Conservation (phyloP, 2,113 vertebrate species). For the Pygoscelis antarcticus region DNA sequence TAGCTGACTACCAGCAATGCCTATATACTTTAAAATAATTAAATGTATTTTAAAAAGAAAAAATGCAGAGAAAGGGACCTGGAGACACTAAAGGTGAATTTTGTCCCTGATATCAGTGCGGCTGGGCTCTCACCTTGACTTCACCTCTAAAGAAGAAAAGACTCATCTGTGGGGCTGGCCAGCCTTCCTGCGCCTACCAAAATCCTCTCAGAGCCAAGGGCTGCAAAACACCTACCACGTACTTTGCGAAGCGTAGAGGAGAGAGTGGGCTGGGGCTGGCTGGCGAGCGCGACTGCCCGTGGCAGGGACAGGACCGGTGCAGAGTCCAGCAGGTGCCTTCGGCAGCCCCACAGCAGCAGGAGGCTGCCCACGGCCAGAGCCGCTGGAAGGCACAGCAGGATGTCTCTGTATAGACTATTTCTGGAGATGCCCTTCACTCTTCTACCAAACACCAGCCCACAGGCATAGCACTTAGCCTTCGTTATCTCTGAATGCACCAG, state of each 20-base stretch:
- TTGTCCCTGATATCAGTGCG: fast-evolving
- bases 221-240: neutral
- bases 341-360: neutral
- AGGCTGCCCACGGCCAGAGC: fast-evolving
- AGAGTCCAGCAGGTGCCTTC: neutral
- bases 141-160: neutral
- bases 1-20: neutral
- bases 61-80: neutral
- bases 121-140: neutral
- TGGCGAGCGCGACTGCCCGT: fast-evolving
- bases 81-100: neutral
- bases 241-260: neutral
- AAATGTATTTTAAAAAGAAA: neutral
- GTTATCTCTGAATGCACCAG: neutral
- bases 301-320: fast-evolving
- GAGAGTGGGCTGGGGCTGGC: neutral
- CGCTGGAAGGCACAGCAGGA: neutral
- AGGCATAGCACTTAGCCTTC: neutral
- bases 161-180: neutral
- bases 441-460: neutral
- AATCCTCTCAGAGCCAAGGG: neutral
- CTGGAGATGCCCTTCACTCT: neutral
- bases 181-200: neutral
- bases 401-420: neutral
- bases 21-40: neutral